phyloP scores from a whole-genome alignment of 2,113 vertebrate species.

The Solea senegalensis region DNA sequence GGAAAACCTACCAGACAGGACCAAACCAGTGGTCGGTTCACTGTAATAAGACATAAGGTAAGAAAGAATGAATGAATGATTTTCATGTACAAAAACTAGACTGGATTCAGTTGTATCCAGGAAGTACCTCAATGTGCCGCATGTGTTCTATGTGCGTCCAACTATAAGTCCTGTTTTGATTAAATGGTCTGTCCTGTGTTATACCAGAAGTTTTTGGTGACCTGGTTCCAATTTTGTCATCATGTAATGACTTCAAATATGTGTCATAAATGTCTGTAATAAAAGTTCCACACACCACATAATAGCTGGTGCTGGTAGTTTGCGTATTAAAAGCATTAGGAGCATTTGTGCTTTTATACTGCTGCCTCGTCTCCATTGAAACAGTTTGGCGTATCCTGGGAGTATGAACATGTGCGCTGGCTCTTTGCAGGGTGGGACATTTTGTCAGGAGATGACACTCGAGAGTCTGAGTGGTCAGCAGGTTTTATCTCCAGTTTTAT shows the following conservation, averaged over 20 bases:
- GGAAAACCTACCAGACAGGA: not conserved
- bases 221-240: not conserved
- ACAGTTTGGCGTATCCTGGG: slow-evolving; percentile 19
- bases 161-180: not conserved
- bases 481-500: slow-evolving; percentile 50
- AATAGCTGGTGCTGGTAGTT: slow-evolving; percentile 13
- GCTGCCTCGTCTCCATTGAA: slow-evolving; percentile 18
- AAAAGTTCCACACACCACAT: slow-evolving; percentile 5
- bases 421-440: slow-evolving; percentile 17
- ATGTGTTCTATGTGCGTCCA: not conserved
- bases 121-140: not conserved
- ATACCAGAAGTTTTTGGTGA: not conserved
- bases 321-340: not conserved
- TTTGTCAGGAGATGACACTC: slow-evolving; percentile 7
- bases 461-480: slow-evolving; percentile 6
- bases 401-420: slow-evolving; percentile 13
- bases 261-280: not conserved
- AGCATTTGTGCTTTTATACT: slow-evolving; percentile 12
- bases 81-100: not conserved
- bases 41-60: not conserved
- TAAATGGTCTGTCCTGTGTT: not conserved
- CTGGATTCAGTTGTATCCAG: not conserved
- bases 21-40: not conserved
- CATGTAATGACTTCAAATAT: not conserved
- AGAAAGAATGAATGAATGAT: not conserved